Conservation (phyloP, 1,140 invertebrate genomes). For the Drosophila arawakana region DNA sequence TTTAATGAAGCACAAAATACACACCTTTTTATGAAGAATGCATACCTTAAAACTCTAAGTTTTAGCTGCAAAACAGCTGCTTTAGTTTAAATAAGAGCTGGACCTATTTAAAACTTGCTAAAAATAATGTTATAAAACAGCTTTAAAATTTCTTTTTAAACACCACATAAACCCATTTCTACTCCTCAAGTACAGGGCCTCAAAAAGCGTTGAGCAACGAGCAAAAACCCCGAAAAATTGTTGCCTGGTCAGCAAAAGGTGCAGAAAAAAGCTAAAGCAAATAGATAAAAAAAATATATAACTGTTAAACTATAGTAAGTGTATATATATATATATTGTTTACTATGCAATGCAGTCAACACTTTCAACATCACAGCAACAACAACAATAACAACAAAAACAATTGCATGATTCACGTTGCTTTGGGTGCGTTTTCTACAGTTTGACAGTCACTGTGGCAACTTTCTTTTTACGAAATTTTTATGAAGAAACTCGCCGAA, state of each 20-base stretch:
- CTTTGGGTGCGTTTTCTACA: conserved; percentile 68
- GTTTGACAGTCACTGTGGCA: conserved; percentile 70
- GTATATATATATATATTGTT: conserved; percentile 10
- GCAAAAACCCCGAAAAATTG: conserved; percentile 32
- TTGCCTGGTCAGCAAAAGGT: conserved; percentile 56
- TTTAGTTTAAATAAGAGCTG: too few species aligned
- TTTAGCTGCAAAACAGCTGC: too few species aligned
- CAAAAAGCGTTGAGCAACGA: conserved; percentile 61
- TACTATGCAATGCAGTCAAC: conserved; percentile 75
- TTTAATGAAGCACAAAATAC: too few species aligned
- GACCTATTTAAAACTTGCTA: too few species aligned
- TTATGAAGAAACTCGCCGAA: conserved; percentile 70
- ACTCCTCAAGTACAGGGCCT: too few species aligned
- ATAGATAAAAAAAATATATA: conserved; percentile 24
- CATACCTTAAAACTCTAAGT: too few species aligned
- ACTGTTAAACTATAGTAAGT: conserved; percentile 13
- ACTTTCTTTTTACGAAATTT: conserved; percentile 79
- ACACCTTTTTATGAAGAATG: too few species aligned
- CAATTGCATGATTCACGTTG: conserved; percentile 60
- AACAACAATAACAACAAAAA: conserved; percentile 30
- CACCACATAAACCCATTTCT: too few species aligned
- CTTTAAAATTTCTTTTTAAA: too few species aligned
- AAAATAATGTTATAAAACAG: too few species aligned
- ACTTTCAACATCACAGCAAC: conserved; percentile 66
- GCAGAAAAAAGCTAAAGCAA: conserved; percentile 52